Evolutionary conservation across 2,113 vertebrate species (phyloP).

Genomic region (Equus quagga): DNA sequence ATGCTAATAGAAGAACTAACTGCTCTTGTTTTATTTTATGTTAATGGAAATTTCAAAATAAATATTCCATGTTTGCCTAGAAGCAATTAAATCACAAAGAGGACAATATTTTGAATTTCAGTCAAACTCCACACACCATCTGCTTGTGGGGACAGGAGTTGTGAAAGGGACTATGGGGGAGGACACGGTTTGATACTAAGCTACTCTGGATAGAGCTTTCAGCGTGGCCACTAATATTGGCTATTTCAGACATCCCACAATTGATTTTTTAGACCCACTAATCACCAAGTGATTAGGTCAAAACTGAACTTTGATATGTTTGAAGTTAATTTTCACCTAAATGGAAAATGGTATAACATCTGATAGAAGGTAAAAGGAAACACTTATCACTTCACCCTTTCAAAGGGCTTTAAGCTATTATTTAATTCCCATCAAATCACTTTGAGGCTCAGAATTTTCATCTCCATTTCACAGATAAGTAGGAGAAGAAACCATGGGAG

Average conservation of each 20-base stretch:
- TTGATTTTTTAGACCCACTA: neutral
- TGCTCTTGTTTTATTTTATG: conserved; percentile 37
- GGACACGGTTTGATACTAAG: neutral
- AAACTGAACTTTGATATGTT: conserved; percentile 42
- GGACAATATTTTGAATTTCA: conserved; percentile 1
- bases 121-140: neutral
- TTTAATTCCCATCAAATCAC: conserved; percentile 67
- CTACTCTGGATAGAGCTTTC: neutral
- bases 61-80: neutral
- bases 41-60: conserved; percentile 29
- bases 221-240: neutral
- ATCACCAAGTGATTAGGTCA: conserved; percentile 57
- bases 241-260: neutral
- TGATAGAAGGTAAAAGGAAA: conserved; percentile 54
- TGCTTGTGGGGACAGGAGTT: neutral
- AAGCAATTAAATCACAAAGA: neutral
- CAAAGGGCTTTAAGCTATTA: conserved; percentile 65
- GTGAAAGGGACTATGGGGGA: neutral
- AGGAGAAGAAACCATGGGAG: conserved; percentile 34
- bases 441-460: conserved; percentile 70
- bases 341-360: conserved; percentile 65
- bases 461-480: conserved; percentile 75
- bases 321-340: conserved; percentile 76
- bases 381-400: conserved; percentile 64
- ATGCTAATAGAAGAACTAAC: neutral